Evolutionary conservation across 2,888 invertebrate species (phyloP), one percentile per base, ranked within the genome.

Genomic region (Callinectes sapidus): DNA sequence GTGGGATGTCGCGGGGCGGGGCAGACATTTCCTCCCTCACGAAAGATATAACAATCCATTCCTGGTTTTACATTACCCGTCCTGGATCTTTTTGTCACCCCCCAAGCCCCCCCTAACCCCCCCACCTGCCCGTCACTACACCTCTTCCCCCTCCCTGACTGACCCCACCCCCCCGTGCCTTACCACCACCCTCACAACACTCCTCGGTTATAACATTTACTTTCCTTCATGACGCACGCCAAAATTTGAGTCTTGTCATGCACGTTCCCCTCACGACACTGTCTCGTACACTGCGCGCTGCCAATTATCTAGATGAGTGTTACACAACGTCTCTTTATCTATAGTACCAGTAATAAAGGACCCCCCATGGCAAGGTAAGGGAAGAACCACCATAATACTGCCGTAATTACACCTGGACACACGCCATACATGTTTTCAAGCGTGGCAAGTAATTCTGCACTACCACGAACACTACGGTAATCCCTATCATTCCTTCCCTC

Each of bases 51-150:
- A 71, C 23, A 71, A 23, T 71, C 10, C 71, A 18, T 71, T 71
- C 28, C 71, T n/a, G 71, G 71, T 28, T 71, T 71, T 71, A 71
- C 71, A 71, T 71, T 71, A 71, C 71, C 71, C 28, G 71, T 71
- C 71, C 10, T 71, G 71, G 28, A 71, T 28, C 71, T 71, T 71
- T 2, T 71, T 71, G 71, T 71, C 71, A 10, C 71, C 71, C 10
- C 28, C 8, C 28, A 39, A 39, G 23, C 71, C 2, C n/a, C 23
- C 10, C n/a, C 28, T 0, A 1, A 2, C 8, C 71, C 23, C 2
- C n/a, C 6, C 66, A 14, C n/a, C n/a, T 23, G 18, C 66, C 10
- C 6, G 18, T 6, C 1, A 6, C 66, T 23, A 14, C 66, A 66
- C 23, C 66, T 18, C 23, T 39, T 39, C 39, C 71, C 71, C 28